Evolutionary conservation across 2,888 invertebrate species (phyloP).

Genomic region (Rhopalosiphum nymphaeae): DNA sequence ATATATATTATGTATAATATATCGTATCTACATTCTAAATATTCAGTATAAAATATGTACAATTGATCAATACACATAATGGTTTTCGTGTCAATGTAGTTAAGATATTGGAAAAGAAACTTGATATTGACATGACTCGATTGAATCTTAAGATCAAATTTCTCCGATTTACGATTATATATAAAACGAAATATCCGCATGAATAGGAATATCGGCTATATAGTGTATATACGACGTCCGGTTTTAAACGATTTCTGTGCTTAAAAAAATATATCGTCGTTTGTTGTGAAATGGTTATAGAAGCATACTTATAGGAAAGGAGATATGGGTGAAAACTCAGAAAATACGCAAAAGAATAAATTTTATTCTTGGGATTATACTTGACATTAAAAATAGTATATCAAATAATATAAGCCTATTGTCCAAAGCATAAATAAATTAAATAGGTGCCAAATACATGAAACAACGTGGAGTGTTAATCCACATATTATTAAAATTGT

Average conservation of each 20-base stretch:
- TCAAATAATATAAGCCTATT: not conserved
- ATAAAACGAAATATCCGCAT: not conserved
- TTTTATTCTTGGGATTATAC: not conserved
- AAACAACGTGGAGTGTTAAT: not conserved
- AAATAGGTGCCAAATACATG: not conserved
- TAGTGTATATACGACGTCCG: not conserved
- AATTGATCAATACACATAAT: not conserved
- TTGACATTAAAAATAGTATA: not conserved
- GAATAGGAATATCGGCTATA: not conserved
- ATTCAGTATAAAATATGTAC: not conserved
- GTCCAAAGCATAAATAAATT: not conserved
- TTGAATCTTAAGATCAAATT: slow-evolving; percentile 24
- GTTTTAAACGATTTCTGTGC: not conserved
- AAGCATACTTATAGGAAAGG: not conserved
- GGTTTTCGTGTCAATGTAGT: not conserved
- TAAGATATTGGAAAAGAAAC: slow-evolving; percentile 19
- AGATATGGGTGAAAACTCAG: not conserved
- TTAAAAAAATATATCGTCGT: not conserved
- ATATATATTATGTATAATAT: not conserved
- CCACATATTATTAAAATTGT: not conserved
- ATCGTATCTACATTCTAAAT: not conserved
- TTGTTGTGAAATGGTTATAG: not conserved
- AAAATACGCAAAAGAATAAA: not conserved
- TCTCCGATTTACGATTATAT: not conserved
- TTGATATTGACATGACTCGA: slow-evolving; percentile 8